Evolutionary conservation across 2,888 invertebrate genomes (phyloP).

Genomic region (Yponomeuta evonymella): DNA sequence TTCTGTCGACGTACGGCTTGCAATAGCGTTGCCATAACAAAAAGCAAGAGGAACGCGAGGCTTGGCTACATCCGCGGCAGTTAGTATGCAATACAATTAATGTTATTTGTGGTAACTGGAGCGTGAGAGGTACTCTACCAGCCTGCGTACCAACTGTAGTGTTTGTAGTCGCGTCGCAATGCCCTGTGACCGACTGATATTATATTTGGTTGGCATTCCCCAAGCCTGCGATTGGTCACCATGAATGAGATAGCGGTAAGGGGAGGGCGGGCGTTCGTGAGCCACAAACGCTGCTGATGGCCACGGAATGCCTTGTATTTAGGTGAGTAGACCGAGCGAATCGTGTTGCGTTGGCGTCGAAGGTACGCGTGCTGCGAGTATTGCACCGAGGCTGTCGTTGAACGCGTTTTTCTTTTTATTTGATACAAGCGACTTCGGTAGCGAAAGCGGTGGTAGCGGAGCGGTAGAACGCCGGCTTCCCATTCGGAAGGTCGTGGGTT

Average conservation of each 20-base stretch:
- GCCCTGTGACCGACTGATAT: constrained; percentile 9
- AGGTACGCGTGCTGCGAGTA: constrained; percentile 2
- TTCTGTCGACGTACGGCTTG: background rate
- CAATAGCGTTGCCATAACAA: constrained; percentile 24
- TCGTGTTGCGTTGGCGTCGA: constrained; percentile 11
- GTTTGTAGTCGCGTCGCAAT: background rate
- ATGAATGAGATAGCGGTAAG: constrained; percentile 9
- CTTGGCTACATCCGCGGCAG: constrained; percentile 35
- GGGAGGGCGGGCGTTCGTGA: background rate
- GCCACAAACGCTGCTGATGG: constrained; percentile 6
- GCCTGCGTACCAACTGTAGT: constrained; percentile 49
- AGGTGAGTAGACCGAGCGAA: constrained; percentile 31
- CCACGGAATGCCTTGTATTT: constrained; percentile 29
- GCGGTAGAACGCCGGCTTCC: too few relatives aligned
- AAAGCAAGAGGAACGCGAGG: constrained; percentile 6
- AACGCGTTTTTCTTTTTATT: background rate
- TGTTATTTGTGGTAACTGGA: constrained; percentile 67
- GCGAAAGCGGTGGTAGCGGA: too few relatives aligned
- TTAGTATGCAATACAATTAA: constrained; percentile 64
- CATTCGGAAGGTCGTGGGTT: too few relatives aligned
- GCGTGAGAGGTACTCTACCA: constrained; percentile 68
- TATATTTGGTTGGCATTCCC: constrained; percentile 13
- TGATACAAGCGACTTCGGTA: background rate
- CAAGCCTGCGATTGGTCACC: background rate
- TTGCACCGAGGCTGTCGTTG: background rate